Base-by-base conservation (phyloP, 2,888 invertebrate genomes). In the Leptopilina myrica region DNA sequence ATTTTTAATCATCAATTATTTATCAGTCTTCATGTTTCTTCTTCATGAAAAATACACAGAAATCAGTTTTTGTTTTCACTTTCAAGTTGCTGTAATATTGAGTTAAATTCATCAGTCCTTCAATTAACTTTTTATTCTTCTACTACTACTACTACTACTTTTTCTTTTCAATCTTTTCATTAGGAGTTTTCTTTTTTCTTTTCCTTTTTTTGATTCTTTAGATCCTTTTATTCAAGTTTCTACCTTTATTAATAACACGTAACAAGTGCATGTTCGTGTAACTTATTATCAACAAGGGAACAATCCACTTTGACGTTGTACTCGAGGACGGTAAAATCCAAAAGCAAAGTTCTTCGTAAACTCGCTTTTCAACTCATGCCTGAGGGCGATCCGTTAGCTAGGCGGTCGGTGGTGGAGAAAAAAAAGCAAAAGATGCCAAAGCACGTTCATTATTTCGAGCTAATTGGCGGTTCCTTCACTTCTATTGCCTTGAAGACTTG, bases 381-480 rank as follows among this genome's bases (percentile, higher is more conserved):
- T 49, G 84, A 81, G 83, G 88, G 88, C 88, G 86, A 85, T 87
- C 85, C 33, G 33, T 33, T 33, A 33, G 33, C 33, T 33, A 88
- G 86, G 86, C 86, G 87, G 87, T 87, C 33, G 33, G 88, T 85
- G 86, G 86, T 87, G 88, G 87, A 87, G 88, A 62, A 20, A 62
- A 62, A 20, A 62, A 90, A 90, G 90, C 89, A 90, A 90, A 90
- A 90, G 89, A 89, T 87, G 89, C 90, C 89, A 89, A 90, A 89
- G 90, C 89, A 88, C 90, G 90, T 90, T 91, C 91, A 91, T 91
- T 91, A 91, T 91, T 91, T 91, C 88, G 88, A 91, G 90, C 91
- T 91, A 91, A 91, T 91, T 91, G 91, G 91, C 90, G 90, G 90
- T 90, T 87, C 90, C 89, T 90, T 88, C 88, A 85, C 86, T 87